Evolutionary conservation across 2,113 vertebrate genomes (phyloP).

Genomic region (Lagopus muta): DNA sequence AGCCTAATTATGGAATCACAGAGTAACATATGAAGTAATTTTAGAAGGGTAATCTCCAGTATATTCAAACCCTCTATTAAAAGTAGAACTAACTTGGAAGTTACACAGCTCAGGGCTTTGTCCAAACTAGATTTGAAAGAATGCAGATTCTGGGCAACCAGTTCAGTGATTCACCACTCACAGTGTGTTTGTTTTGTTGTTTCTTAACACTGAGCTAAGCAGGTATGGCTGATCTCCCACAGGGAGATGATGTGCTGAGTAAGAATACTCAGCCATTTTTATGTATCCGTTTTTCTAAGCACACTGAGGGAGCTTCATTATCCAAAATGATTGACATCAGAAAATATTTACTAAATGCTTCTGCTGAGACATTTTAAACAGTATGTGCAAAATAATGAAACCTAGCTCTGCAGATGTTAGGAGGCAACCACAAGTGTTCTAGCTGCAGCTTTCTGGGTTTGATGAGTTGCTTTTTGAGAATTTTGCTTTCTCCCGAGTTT

Average conservation of each 20-base stretch:
- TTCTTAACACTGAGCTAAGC: not conserved
- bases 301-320: not conserved
- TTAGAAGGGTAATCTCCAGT: not conserved
- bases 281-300: not conserved
- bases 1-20: not conserved
- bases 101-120: not conserved
- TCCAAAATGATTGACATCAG: not conserved
- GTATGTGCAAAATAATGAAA: not conserved
- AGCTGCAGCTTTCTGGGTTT: not conserved
- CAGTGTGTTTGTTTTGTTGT: not conserved
- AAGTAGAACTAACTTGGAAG: not conserved
- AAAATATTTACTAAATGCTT: not conserved
- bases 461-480: not conserved
- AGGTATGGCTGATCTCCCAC: not conserved
- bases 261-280: not conserved
- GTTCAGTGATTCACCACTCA: not conserved
- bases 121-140: not conserved
- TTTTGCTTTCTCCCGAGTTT: not conserved
- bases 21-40: not conserved
- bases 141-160: not conserved
- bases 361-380: not conserved
- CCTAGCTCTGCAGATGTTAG: not conserved
- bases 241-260: not conserved
- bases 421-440: not conserved
- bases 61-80: not conserved